These are phyloP conservation scores for Globodera ellingtonae DNA, from an alignment of 1,140 invertebrate species.

Conservation along the genomic window DNA sequence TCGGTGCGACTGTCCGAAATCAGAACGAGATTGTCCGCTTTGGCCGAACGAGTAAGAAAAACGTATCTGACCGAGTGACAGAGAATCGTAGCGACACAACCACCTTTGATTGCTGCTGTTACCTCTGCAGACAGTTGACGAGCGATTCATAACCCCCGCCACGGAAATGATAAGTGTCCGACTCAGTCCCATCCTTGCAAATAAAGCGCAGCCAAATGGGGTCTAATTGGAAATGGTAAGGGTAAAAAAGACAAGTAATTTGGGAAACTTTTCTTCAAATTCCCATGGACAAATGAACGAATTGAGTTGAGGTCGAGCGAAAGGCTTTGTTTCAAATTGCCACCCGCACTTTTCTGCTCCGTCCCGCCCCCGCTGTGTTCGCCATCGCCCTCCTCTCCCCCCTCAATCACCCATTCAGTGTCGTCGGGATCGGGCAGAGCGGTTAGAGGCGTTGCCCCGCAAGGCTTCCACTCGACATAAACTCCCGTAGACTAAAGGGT, in stretches of 20 bases:
- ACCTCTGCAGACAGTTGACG: conserved; percentile 48
- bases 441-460: neutral
- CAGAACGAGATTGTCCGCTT: conserved; percentile 52
- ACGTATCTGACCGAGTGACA: conserved; percentile 32
- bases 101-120: neutral
- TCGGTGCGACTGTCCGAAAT: conserved; percentile 48
- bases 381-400: conserved; percentile 22
- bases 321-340: conserved; percentile 38
- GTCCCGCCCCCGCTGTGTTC: neutral
- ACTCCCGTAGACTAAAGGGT: conserved; percentile 44
- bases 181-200: conserved; percentile 51
- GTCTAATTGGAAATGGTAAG: conserved; percentile 25
- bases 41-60: conserved; percentile 43
- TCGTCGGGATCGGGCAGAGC: conserved; percentile 33
- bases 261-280: conserved; percentile 39
- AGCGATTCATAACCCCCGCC: conserved; percentile 49
- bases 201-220: conserved; percentile 49
- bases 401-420: conserved; percentile 55
- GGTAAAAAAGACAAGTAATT: neutral
- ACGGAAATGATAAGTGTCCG: conserved; percentile 46
- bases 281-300: conserved; percentile 46
- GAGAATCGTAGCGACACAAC: neutral
- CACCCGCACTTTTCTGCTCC: neutral
- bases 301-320: conserved; percentile 48
- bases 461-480: conserved; percentile 54